Evolutionary conservation across 2,113 vertebrate species (phyloP).

Genomic region (Microtus ochrogaster): DNA sequence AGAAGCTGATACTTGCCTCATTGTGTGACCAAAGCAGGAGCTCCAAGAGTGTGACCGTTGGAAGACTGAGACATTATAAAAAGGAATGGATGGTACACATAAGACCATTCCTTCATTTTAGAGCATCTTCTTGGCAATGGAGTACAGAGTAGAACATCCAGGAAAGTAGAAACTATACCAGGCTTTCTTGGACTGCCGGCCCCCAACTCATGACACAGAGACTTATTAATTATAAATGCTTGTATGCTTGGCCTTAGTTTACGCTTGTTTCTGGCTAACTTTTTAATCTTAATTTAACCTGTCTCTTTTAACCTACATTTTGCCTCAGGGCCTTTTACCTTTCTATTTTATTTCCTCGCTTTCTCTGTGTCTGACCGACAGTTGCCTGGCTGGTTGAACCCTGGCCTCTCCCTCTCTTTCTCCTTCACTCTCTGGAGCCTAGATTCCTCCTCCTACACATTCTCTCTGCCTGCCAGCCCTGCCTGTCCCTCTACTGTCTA

Average conservation of each 20-base stretch:
- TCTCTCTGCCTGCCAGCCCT: background rate
- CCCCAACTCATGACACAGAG: background rate
- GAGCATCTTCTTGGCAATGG: background rate
- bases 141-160: background rate
- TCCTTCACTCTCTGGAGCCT: background rate
- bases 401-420: background rate
- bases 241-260: background rate
- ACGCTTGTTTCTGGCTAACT: background rate
- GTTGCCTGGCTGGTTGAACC: too few relatives aligned
- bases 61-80: background rate
- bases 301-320: background rate
- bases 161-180: background rate
- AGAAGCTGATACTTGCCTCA: background rate
- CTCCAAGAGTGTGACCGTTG: background rate
- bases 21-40: background rate
- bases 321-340: background rate
- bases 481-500: background rate
- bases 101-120: background rate
- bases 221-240: background rate
- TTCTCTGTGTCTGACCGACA: background rate
- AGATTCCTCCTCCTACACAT: background rate
- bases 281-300: background rate
- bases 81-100: background rate
- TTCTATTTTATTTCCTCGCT: background rate
- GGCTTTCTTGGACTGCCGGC: background rate